Evolutionary conservation across 2,888 invertebrate genomes (phyloP).

Genomic region (Cancer borealis): DNA sequence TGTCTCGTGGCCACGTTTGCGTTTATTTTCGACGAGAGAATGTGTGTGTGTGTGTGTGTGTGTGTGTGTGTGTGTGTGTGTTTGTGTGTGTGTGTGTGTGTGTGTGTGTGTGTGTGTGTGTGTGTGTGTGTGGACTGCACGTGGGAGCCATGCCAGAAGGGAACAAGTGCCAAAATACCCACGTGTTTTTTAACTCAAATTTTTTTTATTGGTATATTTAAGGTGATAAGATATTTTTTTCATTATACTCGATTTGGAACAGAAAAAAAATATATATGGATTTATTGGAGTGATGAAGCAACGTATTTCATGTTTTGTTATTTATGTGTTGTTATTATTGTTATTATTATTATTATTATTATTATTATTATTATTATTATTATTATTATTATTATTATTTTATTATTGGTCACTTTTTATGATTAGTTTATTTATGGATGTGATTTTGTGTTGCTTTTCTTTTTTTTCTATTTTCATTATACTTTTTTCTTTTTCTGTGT

Average conservation of each 20-base stretch:
- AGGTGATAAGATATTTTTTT: neutral
- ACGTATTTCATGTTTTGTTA: no score
- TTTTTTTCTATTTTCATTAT: neutral
- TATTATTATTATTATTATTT: no score
- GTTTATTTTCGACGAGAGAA: constrained; percentile 30
- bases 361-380: no score
- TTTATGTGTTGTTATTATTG: no score
- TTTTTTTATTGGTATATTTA: neutral
- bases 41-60: constrained; percentile 37
- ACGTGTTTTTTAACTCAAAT: neutral
- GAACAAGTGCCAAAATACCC: neutral
- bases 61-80: constrained; percentile 39
- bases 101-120: constrained; percentile 24
- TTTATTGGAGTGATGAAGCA: neutral
- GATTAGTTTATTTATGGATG: neutral
- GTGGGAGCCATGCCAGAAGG: neutral
- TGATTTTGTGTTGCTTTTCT: neutral
- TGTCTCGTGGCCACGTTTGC: neutral
- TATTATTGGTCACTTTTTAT: neutral
- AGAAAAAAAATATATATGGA: no score
- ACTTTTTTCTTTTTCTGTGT: neutral
- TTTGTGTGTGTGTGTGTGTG: constrained; percentile 24
- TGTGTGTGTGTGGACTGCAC: constrained; percentile 21
- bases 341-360: no score
- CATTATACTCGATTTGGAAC: neutral